Evolutionary conservation across 2,888 invertebrate genomes (phyloP), one percentile per base, ranked within the genome.

Genomic region (Philaethria dido): DNA sequence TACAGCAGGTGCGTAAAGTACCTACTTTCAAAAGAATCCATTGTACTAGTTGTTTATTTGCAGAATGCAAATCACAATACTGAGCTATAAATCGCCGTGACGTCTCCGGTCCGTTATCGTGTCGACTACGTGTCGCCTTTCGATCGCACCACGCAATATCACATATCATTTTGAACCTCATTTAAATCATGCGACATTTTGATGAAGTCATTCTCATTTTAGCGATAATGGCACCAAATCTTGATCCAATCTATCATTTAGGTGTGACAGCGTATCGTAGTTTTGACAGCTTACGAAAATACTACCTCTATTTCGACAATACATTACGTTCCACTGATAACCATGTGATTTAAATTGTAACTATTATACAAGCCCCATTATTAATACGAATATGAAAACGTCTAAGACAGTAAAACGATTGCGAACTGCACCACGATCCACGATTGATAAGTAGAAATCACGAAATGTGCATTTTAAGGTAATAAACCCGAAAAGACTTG

Each of bases 41-140:
- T 60, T 42, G 64, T 60, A 42, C 29, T 29, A 60, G n/a, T 66
- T 55, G 62, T 36, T 62, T 48, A 55, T 39, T 66, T 55, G 54
- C 45, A 16, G 54, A 65, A 69, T 71, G 68, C 55, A 57, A 66
- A 61, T 55, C 57, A 62, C 61, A 60, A 62, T 52, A 64, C 45
- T 18, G 47, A 62, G 64, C 67, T 69, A 69, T 69, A 62, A 68
- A 62, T 65, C 48, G 48, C 44, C 18, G 59, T 80, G 62, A 62
- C 47, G 55, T 66, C 80, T 80, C 79, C 80, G 80, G 78, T 71
- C 71, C 70, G 75, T 76, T 79, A 79, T 80, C 80, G 74, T 70
- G 70, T 66, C 62, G 72, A 64, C 69, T 70, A 52, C 67, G 67
- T 68, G 67, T 68, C 67, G 57, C 59, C 67, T 72, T 73, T 73